Evolutionary conservation across 2,888 invertebrate species (phyloP).

Genomic region (Tetropium fuscum): DNA sequence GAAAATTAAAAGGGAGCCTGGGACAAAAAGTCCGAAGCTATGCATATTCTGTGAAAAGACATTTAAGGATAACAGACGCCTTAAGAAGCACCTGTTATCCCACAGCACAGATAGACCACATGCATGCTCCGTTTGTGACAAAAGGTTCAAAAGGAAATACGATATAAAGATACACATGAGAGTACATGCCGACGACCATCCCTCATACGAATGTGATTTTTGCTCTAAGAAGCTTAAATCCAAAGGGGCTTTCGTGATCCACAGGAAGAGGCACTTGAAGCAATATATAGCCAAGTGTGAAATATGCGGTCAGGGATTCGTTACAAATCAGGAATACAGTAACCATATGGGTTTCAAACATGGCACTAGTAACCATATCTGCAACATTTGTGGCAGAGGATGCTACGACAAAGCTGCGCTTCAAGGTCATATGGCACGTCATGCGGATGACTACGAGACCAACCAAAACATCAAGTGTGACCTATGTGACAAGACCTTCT

Average conservation of each 20-base stretch:
- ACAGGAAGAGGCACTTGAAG: constrained; percentile 68
- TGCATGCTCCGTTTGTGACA: constrained; percentile 61
- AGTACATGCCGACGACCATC: constrained; percentile 17
- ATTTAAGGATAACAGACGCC: constrained; percentile 35
- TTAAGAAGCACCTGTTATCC: constrained; percentile 36
- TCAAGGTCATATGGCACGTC: constrained; percentile 40
- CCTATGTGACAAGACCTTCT: constrained; percentile 44
- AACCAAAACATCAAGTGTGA: constrained; percentile 41
- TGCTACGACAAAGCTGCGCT: constrained; percentile 48
- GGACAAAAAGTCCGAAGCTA: neutral
- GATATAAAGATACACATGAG: constrained; percentile 32
- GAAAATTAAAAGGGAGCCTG: neutral
- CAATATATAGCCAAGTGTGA: constrained; percentile 68
- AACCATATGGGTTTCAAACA: constrained; percentile 53
- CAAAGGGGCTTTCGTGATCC: constrained; percentile 61
- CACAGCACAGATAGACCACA: constrained; percentile 37
- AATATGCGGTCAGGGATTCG: constrained; percentile 51
- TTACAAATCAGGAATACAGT: constrained; percentile 53
- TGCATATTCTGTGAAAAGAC: constrained; percentile 40
- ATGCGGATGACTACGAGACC: constrained; percentile 40
- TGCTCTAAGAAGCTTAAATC: constrained; percentile 69
- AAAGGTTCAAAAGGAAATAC: constrained; percentile 55
- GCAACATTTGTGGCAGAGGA: constrained; percentile 41
- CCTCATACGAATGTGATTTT: constrained; percentile 63
- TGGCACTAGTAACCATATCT: constrained; percentile 43